phyloP scores from a whole-genome alignment of 2,888 invertebrate species.

The Cremastinae sp. region DNA sequence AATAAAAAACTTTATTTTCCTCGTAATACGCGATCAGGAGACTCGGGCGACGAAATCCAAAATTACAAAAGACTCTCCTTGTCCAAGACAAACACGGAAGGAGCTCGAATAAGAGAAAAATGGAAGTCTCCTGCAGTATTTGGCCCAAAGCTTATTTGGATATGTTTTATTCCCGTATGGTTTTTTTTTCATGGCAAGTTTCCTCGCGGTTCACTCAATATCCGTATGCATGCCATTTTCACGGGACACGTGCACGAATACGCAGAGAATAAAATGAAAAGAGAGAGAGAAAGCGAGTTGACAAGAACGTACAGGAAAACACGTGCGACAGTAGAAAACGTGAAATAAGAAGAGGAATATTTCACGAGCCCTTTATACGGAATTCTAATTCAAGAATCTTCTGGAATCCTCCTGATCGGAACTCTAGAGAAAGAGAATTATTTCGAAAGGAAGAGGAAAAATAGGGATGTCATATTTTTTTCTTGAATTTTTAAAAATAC shows the following conservation, averaged over 20 bases:
- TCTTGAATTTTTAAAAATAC: no score
- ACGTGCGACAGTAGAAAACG: constrained; percentile 33
- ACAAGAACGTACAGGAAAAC: background rate
- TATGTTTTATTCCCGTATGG: constrained; percentile 34
- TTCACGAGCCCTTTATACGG: background rate
- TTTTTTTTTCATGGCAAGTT: constrained; percentile 26
- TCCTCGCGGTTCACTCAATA: constrained; percentile 47
- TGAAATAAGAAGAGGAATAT: background rate
- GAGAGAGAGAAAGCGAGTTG: constrained; percentile 1
- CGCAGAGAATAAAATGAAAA: constrained; percentile 37
- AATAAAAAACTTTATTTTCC: constrained; percentile 51
- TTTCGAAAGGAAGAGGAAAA: no score
- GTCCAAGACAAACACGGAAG: constrained; percentile 66
- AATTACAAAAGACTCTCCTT: constrained; percentile 65
- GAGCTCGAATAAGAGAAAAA: constrained; percentile 60
- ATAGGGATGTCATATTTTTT: no score
- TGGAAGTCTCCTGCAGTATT: background rate
- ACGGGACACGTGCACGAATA: constrained; percentile 39
- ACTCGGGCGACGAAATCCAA: constrained; percentile 57
- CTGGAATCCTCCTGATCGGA: no score
- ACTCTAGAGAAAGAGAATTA: background rate
- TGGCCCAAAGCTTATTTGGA: constrained; percentile 24
- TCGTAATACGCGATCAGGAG: constrained; percentile 35
- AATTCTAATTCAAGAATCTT: background rate
- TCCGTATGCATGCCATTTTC: constrained; percentile 57